These are phyloP conservation scores for Acronicta psi DNA, from an alignment of 2,888 invertebrate genomes.

Conservation along the genomic window DNA sequence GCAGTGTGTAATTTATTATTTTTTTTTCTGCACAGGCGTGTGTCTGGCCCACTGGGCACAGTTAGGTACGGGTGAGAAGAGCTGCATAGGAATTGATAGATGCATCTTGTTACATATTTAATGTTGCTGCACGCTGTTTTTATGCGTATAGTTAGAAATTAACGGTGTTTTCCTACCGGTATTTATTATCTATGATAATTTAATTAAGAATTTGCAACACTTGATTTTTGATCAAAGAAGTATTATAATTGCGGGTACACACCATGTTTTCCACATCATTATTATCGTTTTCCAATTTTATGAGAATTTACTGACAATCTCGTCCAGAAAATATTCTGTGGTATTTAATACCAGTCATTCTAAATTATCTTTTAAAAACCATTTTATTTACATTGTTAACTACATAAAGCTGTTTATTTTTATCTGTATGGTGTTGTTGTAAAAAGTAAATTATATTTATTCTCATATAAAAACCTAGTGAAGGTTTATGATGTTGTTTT, in stretches of 20 bases:
- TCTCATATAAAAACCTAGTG: background rate
- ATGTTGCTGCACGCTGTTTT: conserved; percentile 29
- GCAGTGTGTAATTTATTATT: conserved; percentile 36
- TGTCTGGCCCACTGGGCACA: conserved; percentile 56
- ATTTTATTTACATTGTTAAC: conserved; percentile 23
- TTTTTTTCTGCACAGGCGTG: conserved; percentile 27
- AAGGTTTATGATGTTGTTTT: conserved; percentile 2
- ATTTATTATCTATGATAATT: background rate
- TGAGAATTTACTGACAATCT: too few relatives aligned
- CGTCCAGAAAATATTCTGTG: too few relatives aligned
- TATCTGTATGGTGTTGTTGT: conserved; percentile 11
- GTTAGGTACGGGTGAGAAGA: conserved; percentile 42
- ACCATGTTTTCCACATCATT: too few relatives aligned
- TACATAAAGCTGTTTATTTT: background rate
- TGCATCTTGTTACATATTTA: conserved; percentile 38
- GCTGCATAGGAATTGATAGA: conserved; percentile 38
- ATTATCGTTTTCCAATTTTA: too few relatives aligned
- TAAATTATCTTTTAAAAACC: background rate
- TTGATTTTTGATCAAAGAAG: background rate
- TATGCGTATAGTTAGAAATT: conserved; percentile 8
- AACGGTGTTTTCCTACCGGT: conserved; percentile 28
- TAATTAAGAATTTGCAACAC: background rate
- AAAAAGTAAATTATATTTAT: background rate
- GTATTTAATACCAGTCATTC: too few relatives aligned
- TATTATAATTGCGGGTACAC: too few relatives aligned